Evolutionary conservation across 2,113 vertebrate genomes (phyloP), one percentile per base, ranked within the genome.

Genomic region (Ramphastos sulfuratus): DNA sequence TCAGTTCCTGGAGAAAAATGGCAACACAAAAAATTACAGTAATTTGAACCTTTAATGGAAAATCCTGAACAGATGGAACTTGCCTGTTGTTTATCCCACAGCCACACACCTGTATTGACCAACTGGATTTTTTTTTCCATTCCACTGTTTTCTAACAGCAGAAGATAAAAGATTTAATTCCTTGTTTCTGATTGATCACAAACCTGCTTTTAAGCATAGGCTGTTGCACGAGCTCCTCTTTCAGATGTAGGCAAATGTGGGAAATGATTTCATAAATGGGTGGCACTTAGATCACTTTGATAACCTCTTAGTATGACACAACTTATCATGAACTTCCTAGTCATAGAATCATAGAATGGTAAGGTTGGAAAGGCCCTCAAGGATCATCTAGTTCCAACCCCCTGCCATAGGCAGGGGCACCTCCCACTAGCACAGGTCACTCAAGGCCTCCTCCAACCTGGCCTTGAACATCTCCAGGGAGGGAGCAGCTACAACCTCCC

Each of bases 101-200:
- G 12, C 5, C 1, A 0, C n/a, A 37, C 8, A 20, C 16, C 55
- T 10, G 0, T 7, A 56, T 52, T 13, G 82, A 71, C 17, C 42
- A 89, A 55, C 3, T 3, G 15, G 12, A 63, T 14, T 14, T 19
- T 59, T 59, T 63, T 70, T 44, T n/a, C 17, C 39, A 23, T 35
- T 59, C 66, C 17, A 13, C 6, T 8, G 17, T 71, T 93, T 77
- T 74, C 17, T 77, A 85, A 71, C 7, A 65, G n/a, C 17, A 85
- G 35, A 46, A 48, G 77, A 65, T 50, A 25, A 71, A 64, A 65
- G 10, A 25, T 69, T 89, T 71, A 4, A 61, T 82, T 80, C 46
- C 37, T 52, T 28, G 21, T 2, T 60, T 50, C 63, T 72, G 25
- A 70, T 2, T 39, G 21, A 59, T 50, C 42, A 75, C 3, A 50